Evolutionary conservation across 2,888 invertebrate species (phyloP).

Genomic region (Eudasyphora cyanicolor): DNA sequence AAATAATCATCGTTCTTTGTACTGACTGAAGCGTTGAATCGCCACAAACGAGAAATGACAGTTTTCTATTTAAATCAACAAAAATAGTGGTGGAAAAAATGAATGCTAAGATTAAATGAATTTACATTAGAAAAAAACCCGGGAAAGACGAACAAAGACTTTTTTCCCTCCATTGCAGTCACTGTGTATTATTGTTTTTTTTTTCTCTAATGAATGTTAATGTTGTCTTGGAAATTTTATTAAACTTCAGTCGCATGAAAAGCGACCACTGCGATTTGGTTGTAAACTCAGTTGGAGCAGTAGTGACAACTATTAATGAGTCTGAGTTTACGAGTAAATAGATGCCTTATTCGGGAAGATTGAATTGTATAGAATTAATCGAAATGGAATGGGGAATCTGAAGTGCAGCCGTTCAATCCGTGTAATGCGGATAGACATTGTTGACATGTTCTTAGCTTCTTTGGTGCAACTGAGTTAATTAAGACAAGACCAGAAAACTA

Average conservation of each 20-base stretch:
- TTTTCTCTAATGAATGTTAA: constrained; percentile 15
- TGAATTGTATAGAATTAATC: no score
- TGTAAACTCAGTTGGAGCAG: neutral
- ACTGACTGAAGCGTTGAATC: neutral
- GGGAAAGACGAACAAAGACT: constrained; percentile 33
- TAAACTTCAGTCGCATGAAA: neutral
- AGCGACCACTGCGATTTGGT: neutral
- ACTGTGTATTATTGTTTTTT: constrained; percentile 5
- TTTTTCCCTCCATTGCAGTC: neutral
- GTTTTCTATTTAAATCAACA: neutral
- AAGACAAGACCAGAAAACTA: no score
- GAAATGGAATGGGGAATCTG: neutral
- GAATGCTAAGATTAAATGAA: neutral
- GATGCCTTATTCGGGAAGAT: neutral
- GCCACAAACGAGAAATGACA: constrained; percentile 6
- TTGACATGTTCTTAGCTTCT: neutral
- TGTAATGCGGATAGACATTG: neutral
- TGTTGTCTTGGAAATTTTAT: neutral
- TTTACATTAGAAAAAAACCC: neutral
- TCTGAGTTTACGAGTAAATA: no score
- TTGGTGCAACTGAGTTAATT: no score
- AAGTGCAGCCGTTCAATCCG: no score
- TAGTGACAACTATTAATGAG: neutral
- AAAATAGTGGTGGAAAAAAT: neutral
- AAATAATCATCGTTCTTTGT: neutral